Evolutionary conservation across 2,888 invertebrate species (phyloP).

Genomic region (Adela reaumurella): DNA sequence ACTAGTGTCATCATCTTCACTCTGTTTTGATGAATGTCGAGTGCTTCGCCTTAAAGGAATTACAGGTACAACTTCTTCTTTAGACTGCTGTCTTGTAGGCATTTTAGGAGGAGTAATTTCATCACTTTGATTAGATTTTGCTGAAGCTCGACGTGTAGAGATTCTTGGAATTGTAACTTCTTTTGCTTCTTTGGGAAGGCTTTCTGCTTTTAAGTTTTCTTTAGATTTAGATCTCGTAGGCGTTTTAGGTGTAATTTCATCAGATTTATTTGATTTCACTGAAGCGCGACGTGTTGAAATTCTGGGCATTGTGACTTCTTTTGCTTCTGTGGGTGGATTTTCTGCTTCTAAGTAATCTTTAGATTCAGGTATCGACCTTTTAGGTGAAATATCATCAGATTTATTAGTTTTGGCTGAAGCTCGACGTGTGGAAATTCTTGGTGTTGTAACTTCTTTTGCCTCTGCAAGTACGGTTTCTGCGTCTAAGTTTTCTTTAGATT

Average conservation of each 20-base stretch:
- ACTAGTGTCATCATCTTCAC: slow-evolving; percentile 33
- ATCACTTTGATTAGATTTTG: neutral
- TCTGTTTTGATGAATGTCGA: slow-evolving; percentile 22
- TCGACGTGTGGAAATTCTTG: neutral
- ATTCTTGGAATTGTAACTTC: too few relatives aligned
- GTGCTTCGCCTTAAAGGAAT: slow-evolving; percentile 29
- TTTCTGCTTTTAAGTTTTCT: too few relatives aligned
- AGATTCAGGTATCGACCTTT: too few relatives aligned
- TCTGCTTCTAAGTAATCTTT: too few relatives aligned
- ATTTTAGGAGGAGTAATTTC: slow-evolving; percentile 1
- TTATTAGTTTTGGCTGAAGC: neutral
- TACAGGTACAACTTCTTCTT: slow-evolving; percentile 1
- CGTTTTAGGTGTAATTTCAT: neutral
- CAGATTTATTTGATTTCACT: neutral
- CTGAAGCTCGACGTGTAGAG: too few relatives aligned
- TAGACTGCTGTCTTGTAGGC: slow-evolving; percentile 3
- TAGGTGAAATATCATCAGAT: neutral
- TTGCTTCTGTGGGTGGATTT: too few relatives aligned
- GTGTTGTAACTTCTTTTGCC: neutral
- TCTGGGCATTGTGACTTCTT: too few relatives aligned
- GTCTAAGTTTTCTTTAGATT: too few relatives aligned
- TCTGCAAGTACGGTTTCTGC: neutral
- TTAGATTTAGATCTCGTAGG: neutral
- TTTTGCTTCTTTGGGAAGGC: too few relatives aligned
- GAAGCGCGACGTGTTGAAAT: too few relatives aligned